Evolutionary conservation across 2,113 vertebrate species (phyloP).

Genomic region (Madoqua kirkii): DNA sequence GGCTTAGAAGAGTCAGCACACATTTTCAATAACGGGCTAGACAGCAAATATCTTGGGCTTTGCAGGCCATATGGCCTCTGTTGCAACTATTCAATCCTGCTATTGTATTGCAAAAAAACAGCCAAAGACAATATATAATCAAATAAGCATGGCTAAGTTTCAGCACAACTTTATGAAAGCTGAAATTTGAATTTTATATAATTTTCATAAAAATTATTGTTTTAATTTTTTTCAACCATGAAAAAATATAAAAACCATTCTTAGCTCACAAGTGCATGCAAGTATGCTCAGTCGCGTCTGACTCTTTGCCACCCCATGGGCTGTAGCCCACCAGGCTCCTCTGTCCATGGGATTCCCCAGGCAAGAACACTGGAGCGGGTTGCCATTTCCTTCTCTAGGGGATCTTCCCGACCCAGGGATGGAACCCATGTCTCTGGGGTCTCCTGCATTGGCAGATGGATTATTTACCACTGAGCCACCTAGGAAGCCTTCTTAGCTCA

Average conservation of each 20-base stretch:
- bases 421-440: background rate
- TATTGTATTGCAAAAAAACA: background rate
- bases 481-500: background rate
- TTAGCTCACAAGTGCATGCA: background rate
- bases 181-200: background rate
- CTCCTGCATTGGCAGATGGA: background rate
- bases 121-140: background rate
- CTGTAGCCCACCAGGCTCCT: background rate
- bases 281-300: background rate
- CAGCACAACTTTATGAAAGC: background rate
- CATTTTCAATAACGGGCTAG: background rate
- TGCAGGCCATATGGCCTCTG: background rate
- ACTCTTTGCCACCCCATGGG: background rate
- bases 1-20: background rate
- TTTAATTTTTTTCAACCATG: background rate
- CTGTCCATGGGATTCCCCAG: background rate
- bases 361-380: background rate
- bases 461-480: background rate
- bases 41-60: background rate
- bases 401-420: background rate
- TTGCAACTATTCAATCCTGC: background rate
- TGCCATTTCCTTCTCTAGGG: background rate
- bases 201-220: background rate
- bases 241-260: slow-evolving; percentile 11
- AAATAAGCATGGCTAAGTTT: background rate